phyloP scores from a whole-genome alignment of 1,140 invertebrate species.

The Penaeus chinensis region DNA sequence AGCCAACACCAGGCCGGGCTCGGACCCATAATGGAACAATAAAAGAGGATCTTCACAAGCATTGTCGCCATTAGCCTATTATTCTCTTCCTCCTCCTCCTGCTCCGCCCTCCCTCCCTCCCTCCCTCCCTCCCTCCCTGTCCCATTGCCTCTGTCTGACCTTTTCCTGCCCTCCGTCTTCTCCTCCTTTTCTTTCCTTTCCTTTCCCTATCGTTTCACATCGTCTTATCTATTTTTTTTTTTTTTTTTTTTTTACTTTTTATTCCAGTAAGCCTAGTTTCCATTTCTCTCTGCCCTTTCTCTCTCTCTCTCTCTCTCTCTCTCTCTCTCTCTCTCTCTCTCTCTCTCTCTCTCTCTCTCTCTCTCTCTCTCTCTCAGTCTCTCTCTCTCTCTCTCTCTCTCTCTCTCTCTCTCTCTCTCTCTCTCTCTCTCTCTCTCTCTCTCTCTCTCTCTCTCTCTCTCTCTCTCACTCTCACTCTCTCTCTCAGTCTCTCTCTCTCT shows the following conservation, averaged over 20 bases:
- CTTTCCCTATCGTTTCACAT: background rate
- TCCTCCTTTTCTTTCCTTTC: background rate
- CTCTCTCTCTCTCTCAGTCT: background rate
- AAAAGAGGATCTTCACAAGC: too few relatives aligned
- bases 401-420: background rate
- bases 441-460: too few relatives aligned
- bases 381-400: background rate
- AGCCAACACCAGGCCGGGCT: too few relatives aligned
- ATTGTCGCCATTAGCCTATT: background rate
- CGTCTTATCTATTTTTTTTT: background rate
- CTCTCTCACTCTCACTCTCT: background rate
- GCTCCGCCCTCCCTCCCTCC: background rate
- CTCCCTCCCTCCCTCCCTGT: background rate
- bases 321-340: conserved; percentile 19
- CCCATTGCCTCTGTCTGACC: background rate
- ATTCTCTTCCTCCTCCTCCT: background rate
- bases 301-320: conserved; percentile 12
- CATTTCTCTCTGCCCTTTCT: background rate
- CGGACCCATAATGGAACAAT: too few relatives aligned
- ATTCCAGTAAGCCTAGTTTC: too few relatives aligned
- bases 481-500: background rate
- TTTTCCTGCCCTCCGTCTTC: background rate
- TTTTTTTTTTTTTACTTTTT: too few relatives aligned
- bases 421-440: too few relatives aligned
- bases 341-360: conserved; percentile 23